Evolutionary conservation across 2,888 invertebrate genomes (phyloP).

Genomic region (Lasioglossum morio): DNA sequence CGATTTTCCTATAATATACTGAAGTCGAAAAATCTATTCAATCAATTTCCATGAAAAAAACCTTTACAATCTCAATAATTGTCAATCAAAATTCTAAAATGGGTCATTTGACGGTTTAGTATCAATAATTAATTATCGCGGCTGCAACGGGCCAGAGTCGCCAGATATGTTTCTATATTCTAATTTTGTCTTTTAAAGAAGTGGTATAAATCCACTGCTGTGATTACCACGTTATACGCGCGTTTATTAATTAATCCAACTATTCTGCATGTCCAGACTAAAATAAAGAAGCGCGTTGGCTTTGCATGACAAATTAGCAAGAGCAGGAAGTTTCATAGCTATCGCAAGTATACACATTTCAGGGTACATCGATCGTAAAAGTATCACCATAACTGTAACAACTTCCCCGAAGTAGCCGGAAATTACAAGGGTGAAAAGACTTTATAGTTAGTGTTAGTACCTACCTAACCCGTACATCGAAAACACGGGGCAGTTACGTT

Average conservation of each 20-base stretch:
- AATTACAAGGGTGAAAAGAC: constrained; percentile 47
- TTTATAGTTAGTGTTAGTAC: constrained; percentile 46
- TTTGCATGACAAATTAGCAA: neutral
- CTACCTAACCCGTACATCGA: constrained; percentile 42
- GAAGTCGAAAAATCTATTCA: too few relatives aligned
- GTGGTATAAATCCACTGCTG: neutral
- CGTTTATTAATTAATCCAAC: neutral
- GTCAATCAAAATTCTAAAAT: too few relatives aligned
- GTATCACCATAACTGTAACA: constrained; percentile 48
- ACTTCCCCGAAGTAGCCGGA: constrained; percentile 47
- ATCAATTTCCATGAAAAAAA: too few relatives aligned
- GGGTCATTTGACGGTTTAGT: too few relatives aligned
- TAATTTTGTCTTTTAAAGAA: neutral
- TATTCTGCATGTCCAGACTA: too few relatives aligned
- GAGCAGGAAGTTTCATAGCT: constrained; percentile 28
- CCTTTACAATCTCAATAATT: too few relatives aligned
- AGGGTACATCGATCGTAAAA: constrained; percentile 52
- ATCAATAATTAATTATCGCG: too few relatives aligned
- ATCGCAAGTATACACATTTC: neutral
- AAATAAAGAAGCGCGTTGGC: neutral
- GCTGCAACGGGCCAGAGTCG: too few relatives aligned
- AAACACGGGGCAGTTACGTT: constrained; percentile 36
- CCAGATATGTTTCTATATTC: neutral
- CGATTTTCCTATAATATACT: too few relatives aligned
- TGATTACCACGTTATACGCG: neutral